phyloP scores from a whole-genome alignment of 2,113 vertebrate species.

The Protobothrops mucrosquamatus region DNA sequence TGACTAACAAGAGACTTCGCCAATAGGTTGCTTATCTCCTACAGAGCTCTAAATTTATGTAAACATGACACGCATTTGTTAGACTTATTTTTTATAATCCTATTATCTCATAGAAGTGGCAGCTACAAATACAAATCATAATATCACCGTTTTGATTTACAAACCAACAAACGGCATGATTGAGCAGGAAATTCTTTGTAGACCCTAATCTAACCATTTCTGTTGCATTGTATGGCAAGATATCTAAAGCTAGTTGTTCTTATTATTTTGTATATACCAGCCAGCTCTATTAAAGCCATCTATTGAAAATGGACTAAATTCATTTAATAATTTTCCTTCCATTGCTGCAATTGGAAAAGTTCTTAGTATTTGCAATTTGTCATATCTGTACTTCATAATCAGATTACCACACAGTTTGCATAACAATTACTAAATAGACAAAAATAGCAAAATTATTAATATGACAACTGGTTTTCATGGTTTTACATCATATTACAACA shows the following conservation, averaged over 20 bases:
- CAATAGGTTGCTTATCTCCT: not conserved
- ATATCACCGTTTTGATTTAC: not conserved
- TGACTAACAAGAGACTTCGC: not conserved
- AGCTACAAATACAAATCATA: slow-evolving; percentile 6
- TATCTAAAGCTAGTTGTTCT: not conserved
- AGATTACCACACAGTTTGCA: not conserved
- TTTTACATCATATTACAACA: not conserved
- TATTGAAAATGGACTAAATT: not conserved
- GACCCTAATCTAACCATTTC: not conserved
- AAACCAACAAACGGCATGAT: not conserved
- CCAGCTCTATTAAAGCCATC: not conserved
- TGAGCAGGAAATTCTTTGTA: not conserved
- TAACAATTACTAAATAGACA: slow-evolving; percentile 1
- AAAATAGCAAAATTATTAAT: not conserved
- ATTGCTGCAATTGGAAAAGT: not conserved
- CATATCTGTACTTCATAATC: not conserved
- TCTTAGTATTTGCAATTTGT: slow-evolving; percentile 1
- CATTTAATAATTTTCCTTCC: slow-evolving; percentile 13
- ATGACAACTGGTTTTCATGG: slow-evolving; percentile 32
- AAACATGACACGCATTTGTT: not conserved
- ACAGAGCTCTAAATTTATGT: slow-evolving; percentile 1
- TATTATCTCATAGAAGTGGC: not conserved
- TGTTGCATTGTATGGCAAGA: not conserved
- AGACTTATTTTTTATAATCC: not conserved
- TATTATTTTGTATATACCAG: not conserved